Evolutionary conservation across 1,140 invertebrate species (phyloP), one percentile per base, ranked within the genome.

Genomic region (Akabosia matsudoensis): DNA sequence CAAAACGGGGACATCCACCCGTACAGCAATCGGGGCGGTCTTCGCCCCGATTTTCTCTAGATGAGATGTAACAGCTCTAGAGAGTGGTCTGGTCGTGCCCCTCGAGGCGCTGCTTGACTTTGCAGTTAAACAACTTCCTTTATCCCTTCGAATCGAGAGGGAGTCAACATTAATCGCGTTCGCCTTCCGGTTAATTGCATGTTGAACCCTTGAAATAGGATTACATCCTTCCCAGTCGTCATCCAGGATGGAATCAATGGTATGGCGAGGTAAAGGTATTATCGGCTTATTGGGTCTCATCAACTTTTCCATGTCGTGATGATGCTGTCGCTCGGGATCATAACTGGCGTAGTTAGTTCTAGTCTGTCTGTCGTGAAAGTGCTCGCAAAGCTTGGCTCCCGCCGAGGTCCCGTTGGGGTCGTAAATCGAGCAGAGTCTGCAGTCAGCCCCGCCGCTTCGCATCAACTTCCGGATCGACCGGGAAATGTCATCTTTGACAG

Each of bases 141-240:
- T 54, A 56, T 61, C 31, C 33, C 73, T 70, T n/a, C 73, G 56
- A 18, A 74, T 24, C 18, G 76, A 70, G n/a, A 26, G 37, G 2
- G 76, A 71, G 61, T 77, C 76, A 33, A 74, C 72, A 28, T 74
- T 30, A 30, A 77, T 74, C 22, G 24, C 28, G 31, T 52, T 54
- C 30, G 76, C 76, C 67, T 74, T 77, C 56, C 67, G 51, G 67
- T 77, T 77, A 72, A 77, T 77, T 64, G 61, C 73, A 61, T 77
- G 26, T 18, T 74, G 73, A 74, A 77, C 76, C 67, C 73, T 18
- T 10, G 33, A 26, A 22, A 77, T 56, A 31, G 76, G 76, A 74
- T 77, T 77, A 52, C 24, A 34, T 54, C 45, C 61, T 70, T 70
- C 34, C 76, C 76, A 77, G 33, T 77, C 76, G 56, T 77, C 61